Evolutionary conservation across 2,888 invertebrate genomes (phyloP), one percentile per base, ranked within the genome.

Genomic region (Chymomyza fuscimana): DNA sequence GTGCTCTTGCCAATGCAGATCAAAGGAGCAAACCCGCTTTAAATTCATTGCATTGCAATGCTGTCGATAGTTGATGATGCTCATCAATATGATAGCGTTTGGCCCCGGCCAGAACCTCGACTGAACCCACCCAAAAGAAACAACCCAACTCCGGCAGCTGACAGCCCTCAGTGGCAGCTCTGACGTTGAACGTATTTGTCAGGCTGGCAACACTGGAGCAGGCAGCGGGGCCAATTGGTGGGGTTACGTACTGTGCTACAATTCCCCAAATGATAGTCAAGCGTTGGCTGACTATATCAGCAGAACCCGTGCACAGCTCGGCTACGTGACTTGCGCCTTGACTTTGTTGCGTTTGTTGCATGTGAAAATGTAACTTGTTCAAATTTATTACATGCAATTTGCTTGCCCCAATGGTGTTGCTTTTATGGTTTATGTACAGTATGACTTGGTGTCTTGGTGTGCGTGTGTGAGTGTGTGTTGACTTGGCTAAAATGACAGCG

Each of bases 341-440:
- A 59, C 67, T 74, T 73, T 73, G 66, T 46, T 63, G 66, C 72
- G 66, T 50, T 69, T 65, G 61, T 70, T 67, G 72, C 75, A 76
- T 72, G 75, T 63, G 70, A 70, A 67, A 73, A 84, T 80, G 79
- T 84, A 76, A 85, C 75, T 81, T 85, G 75, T 58, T 77, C 76
- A 46, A 83, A 85, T 79, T 77, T 86, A 82, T 86, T 61, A 77
- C 77, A 75, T 69, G 73, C 77, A 77, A 80, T 81, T 81, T 78
- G 82, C 68, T 50, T 72, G 70, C 72, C 74, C 64, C 72, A 69
- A 56, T 67, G 71, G 69, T 65, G 74, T 69, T 72, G 69, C 68
- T 12, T 70, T 69, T 69, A 65, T 71, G 71, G 40, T 46, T 46
- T 46, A 46, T 46, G 40, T 46, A 46, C 40, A 46, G 12, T 12